Evolutionary conservation across 2,888 invertebrate species (phyloP), one percentile per base, ranked within the genome.

Genomic region (Diloba caeruleocephala): DNA sequence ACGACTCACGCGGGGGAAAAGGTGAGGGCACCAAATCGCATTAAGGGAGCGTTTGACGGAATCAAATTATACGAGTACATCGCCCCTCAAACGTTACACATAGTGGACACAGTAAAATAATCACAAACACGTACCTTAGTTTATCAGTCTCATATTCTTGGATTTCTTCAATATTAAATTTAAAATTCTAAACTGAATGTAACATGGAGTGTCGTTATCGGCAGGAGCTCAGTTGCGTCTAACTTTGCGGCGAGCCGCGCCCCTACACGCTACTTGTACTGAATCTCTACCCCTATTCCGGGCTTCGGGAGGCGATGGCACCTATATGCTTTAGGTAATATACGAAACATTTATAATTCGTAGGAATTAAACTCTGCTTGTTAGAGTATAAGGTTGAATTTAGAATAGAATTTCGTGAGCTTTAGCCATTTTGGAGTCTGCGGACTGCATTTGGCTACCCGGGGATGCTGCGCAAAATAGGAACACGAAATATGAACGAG

Each of bases 391-490:
- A 50, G 53, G 80, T 71, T 55, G 56, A 75, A 72, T 74, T 78
- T 79, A 1, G 48, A 38, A 39, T 44, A 42, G 1, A 17, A 1
- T 8, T 36, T 42, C 1, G 13, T 57, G 65, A 70, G 71, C 50
- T 74, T 90, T 80, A 54, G 86, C 74, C 84, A 58, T 85, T 89
- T 74, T 76, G 82, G 86, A 86, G 92, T 92, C 94, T 94, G 88
- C 90, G 82, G 78, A 87, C 87, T 89, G 89, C 86, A 87, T 85
- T 90, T 89, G 83, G 85, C 87, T 86, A 89, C 91, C 92, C 92
- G 90, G 93, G 93, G 94, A 94, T 94, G 94, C 94, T 94, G 94
- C 94, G 94, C 93, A 92, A 91, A 92, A 92, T 92, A 91, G 92
- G 90, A 93, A 88, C 90, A 90, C 92, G 90, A 91, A 93, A 93